Percentiles rank a stretch among this genome's conserved stretches.
These are phyloP conservation scores for Achroia grisella DNA, from an alignment of 1,140 invertebrate species.

Conservation along the genomic window DNA sequence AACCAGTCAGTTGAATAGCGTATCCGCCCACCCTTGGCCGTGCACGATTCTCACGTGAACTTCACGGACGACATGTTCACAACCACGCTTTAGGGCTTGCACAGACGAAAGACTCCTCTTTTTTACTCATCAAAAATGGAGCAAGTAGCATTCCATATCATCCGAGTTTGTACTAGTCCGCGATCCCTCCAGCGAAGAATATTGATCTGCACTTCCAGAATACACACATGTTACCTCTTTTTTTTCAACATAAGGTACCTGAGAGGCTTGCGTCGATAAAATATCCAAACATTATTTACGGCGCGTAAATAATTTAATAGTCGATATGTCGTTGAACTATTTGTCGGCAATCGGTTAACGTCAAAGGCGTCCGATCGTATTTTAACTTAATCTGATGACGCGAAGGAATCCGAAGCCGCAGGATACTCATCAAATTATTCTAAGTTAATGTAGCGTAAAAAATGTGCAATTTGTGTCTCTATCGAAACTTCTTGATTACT, in stretches of 20 bases:
- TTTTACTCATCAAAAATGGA: too few relatives aligned
- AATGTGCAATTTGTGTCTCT: constrained; percentile 48
- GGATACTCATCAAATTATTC: constrained; percentile 20
- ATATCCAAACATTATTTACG: constrained; percentile 4
- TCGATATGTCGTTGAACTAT: constrained; percentile 16
- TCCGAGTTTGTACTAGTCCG: too few relatives aligned
- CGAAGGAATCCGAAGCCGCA: constrained; percentile 13
- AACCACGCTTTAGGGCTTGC: too few relatives aligned
- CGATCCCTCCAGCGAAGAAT: too few relatives aligned
- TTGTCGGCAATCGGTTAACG: constrained; percentile 8
- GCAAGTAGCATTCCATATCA: too few relatives aligned
- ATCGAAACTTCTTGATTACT: constrained; percentile 49
- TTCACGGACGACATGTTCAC: constrained; percentile 5
- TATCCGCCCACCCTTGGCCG: constrained; percentile 10
- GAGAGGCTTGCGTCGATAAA: background rate
- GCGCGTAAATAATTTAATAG: constrained; percentile 5
- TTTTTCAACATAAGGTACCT: too few relatives aligned
- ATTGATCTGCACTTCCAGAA: too few relatives aligned
- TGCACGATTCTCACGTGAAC: constrained; percentile 10
- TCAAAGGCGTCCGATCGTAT: constrained; percentile 12
- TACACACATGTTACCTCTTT: too few relatives aligned
- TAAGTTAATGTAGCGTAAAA: constrained; percentile 39
- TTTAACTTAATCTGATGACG: constrained; percentile 8
- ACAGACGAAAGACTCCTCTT: too few relatives aligned
- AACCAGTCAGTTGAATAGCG: constrained; percentile 35